These are phyloP conservation scores for Drosophila arawakana DNA, from an alignment of 1,140 invertebrate species.

Conservation along the genomic window DNA sequence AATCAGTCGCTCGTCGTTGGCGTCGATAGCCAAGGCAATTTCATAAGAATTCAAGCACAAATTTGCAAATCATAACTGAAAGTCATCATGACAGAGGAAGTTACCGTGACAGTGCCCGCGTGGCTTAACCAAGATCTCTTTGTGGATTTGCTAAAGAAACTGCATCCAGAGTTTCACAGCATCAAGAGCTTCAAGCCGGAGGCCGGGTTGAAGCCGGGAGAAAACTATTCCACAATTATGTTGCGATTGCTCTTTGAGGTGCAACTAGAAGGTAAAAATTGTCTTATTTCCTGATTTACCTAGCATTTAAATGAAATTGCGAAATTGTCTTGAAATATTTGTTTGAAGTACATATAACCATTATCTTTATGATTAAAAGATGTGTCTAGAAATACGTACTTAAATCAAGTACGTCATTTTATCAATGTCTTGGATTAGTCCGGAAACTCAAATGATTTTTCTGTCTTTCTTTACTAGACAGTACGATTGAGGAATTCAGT, in stretches of 20 bases:
- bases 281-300: no score
- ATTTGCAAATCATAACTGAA: neutral
- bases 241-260: constrained; percentile 59
- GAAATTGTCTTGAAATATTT: no score
- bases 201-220: constrained; percentile 54
- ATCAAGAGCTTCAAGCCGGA: constrained; percentile 62
- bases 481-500: constrained; percentile 34
- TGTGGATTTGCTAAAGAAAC: constrained; percentile 76
- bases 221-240: constrained; percentile 70
- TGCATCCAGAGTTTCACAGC: constrained; percentile 64
- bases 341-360: neutral
- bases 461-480: constrained; percentile 43
- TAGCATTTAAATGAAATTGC: no score
- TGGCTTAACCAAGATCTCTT: constrained; percentile 85
- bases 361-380: neutral
- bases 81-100: constrained; percentile 38
- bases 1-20: neutral
- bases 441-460: no score
- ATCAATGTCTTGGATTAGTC: no score
- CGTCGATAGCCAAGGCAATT: neutral
- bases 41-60: no score
- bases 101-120: constrained; percentile 45
- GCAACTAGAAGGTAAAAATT: constrained; percentile 49
- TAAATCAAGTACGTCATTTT: no score
- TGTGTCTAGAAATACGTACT: no score